Conservation (phyloP, 2,888 invertebrate genomes). For the Artemia sinica region DNA sequence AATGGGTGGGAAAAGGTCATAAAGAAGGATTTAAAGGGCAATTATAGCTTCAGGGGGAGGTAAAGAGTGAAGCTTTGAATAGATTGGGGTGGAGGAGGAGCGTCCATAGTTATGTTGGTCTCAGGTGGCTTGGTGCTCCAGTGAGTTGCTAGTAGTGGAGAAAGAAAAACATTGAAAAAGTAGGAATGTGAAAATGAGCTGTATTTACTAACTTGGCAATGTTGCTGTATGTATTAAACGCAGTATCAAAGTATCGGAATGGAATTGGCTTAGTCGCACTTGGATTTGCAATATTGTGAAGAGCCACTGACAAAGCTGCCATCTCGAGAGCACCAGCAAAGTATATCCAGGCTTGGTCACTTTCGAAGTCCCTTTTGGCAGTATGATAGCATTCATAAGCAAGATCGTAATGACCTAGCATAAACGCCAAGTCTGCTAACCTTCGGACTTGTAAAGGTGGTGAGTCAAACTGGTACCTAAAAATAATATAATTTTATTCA, state of each 20-base stretch:
- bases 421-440: conserved; percentile 83
- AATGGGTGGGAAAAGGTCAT: too few relatives aligned
- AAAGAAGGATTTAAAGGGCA: too few relatives aligned
- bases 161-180: too few relatives aligned
- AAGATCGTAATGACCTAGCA: conserved; percentile 80
- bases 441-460: conserved; percentile 82
- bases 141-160: too few relatives aligned
- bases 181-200: too few relatives aligned
- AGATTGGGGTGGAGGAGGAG: too few relatives aligned
- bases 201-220: conserved; percentile 52
- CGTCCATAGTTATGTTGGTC: too few relatives aligned
- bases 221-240: conserved; percentile 73
- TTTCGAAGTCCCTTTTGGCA: conserved; percentile 91
- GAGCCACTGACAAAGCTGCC: conserved; percentile 80
- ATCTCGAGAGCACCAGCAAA: conserved; percentile 92
- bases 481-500: conserved; percentile 12
- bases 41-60: too few relatives aligned
- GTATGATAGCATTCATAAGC: conserved; percentile 88
- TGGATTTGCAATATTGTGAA: conserved; percentile 38
- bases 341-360: conserved; percentile 91
- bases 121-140: too few relatives aligned
- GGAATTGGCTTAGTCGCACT: conserved; percentile 31
- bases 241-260: conserved; percentile 75
- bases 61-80: too few relatives aligned
- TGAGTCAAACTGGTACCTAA: conserved; percentile 28